Base-by-base conservation (phyloP, 2,797 vertebrate species). In the Meriones psammophilus region DNA sequence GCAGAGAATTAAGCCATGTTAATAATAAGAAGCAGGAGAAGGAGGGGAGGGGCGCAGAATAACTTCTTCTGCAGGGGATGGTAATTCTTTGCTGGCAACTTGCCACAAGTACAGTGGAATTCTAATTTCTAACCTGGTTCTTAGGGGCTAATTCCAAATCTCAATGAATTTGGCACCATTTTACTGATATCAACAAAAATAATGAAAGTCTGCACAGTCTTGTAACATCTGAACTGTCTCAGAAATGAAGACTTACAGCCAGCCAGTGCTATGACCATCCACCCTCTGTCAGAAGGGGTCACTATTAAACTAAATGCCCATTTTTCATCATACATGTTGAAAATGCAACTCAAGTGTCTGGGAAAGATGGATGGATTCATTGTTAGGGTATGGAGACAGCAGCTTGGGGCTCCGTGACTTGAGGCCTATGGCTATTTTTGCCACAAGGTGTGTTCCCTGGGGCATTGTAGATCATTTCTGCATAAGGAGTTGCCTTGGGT, bases 401-500 rank as follows among this genome's bases (percentile, higher is more conserved):
- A 39, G 26, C 30, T 94, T 89, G 66, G 39, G 88, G 69, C 1
- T 17, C 68, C 66, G 50, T 39, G 74, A 84, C 62, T 88, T 76
- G 73, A 93, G 56, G 0, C 83, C 66, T 79, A 39, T 56, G 94
- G 60, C 89, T 86, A 36, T 93, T 93, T 97, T 86, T 80, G 90
- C 69, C 71, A 73, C 64, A 15, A 18, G 9, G 42, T 91, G 68
- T 77, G 96, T 97, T 96, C 50, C 89, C 97, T 94, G 7, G 13
- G 97, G 90, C 92, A 77, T 10, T 96, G 42, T 50, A 80, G 88
- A 86, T 50, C 96, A 80, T 79, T 95, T 88, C 90, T 92, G 30
- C 83, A 97, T n/a, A 89, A 90, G 0, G 90, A 97, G 80, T 95
- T 93, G 66, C 76, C 92, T 86, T 91, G 77, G 97, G 95, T 96